Evolutionary conservation across 2,113 vertebrate species (phyloP), one percentile per base, ranked within the genome.

Genomic region (Vidua chalybeata): DNA sequence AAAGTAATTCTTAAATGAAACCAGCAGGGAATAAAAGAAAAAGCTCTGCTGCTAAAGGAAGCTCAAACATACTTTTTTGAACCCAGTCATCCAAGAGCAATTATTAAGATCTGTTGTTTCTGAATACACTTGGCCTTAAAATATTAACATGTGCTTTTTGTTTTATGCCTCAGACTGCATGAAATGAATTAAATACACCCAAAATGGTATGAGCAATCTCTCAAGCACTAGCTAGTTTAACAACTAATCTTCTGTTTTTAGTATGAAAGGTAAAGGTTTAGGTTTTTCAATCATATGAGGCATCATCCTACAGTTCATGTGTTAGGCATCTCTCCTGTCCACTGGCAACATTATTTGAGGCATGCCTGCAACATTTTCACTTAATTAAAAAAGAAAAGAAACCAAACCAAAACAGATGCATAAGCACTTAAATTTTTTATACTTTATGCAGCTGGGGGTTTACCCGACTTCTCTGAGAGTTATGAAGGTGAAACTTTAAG

Each of bases 141-240:
- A 76, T 33, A 75, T 80, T 95, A 95, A 94, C 84, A 95, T 72
- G 73, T 92, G 84, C 84, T 95, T 94, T 96, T 81, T 93, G 89
- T 81, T 93, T 93, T 83, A 68, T 88, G 55, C 76, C 85, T 97
- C 91, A 94, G 48, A 93, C 59, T 85, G 93, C 15, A 62, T 63
- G 84, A 81, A 49, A 84, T n/a, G 23, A 94, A 86, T 85, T 82
- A 94, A 94, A 95, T 87, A 61, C 52, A 87, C 59, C 58, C 83
- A 89, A 93, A 94, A 95, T 55, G 49, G 92, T 45, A 75, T 93
- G 94, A 95, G 78, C 86, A 91, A 93, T 75, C 39, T 56, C 79
- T 74, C 79, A 88, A 93, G 86, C 90, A 92, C 89, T 67, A 59
- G 61, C 71, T 71, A 55, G 27, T 87, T 54, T 52, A 58, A 39